Base-by-base conservation (phyloP, 2,113 vertebrate species). In the Coptodon rendalli region DNA sequence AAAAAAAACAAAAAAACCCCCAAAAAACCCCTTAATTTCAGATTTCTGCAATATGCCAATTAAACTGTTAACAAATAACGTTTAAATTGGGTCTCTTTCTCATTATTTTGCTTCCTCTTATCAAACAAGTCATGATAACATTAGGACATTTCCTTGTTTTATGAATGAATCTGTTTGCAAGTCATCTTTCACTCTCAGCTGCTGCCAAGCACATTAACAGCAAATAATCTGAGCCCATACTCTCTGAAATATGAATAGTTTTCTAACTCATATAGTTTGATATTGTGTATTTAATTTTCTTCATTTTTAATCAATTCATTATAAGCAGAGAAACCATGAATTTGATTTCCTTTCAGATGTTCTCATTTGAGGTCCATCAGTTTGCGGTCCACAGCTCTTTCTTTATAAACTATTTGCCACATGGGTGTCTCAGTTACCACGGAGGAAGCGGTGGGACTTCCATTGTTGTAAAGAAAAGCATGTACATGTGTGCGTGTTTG, bases 341-440 rank as follows among this genome's bases (percentile, higher is more conserved):
- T 22, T 38, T 68, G 7, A 40, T 36, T 57, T 40, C 19, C 19
- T 61, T 16, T 87, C 50, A 81, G 63, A 57, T 38, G 56, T 76
- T 84, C n/a, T 50, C 10, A 86, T 89, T 83, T 86, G n/a, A 59
- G 17, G 80, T 73, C 6, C 16, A 43, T 76, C 63, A 82, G 53
- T 81, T 82, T 59, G 27, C 22, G 52, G 83, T 86, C 78, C 80
- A 38, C 24, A n/a, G 24, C 66, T 86, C 9, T 61, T 9, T 81
- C 48, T 85, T 83, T 87, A 19, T 86, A 86, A 89, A 89, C 68
- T 87, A 66, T 66, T 17, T 88, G 63, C 63, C 81, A 78, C 86
- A 68, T 54, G 22, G 73, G 38, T 38, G 13, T 82, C 63, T 84
- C 36, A 31, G 45, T 87, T 81, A 53, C 80, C 29, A 83, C 43